Base-by-base conservation (phyloP, 2,888 invertebrate genomes). In the Thecocarcelia acutangulata region DNA sequence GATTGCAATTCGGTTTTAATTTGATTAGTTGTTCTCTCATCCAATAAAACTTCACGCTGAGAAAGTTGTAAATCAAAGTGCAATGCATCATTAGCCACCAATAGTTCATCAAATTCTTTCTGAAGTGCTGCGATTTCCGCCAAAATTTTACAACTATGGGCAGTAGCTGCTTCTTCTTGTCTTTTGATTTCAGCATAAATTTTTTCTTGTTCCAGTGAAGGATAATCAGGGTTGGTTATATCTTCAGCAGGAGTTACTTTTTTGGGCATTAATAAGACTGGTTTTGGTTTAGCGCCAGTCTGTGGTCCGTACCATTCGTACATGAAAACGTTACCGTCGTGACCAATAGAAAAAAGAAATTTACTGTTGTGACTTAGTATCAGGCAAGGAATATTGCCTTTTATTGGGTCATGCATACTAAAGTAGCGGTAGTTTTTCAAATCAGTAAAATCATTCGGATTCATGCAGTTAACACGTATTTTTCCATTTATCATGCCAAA, bases 241-340 rank as follows among this genome's bases (percentile, higher is more conserved):
- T 91, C 91, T 5, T 84, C 83, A 0, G 52, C 76, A 1, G 58
- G 37, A 15, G 64, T 9, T 17, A 72, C 69, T 72, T 68, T 76
- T 12, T 44, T 52, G 0, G 86, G 87, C 70, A 85, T 52, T 0
- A 76, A 48, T 0, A 84, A 59, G 12, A 73, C 13, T 0, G 13
- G 19, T 3, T 72, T 74, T 4, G 56, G 48, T 0, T 64, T 72
- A 1, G 58, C 68, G 0, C 28, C 37, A 0, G 85, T 33, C 52
- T 72, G 77, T 0, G 87, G 87, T 0, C 89, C 87, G 82, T 92
- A 91, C 86, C 94, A 93, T 0, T 88, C 86, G 86, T 93, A 96
- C 0, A 94, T 92, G 87, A 97, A 96, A 64, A 96, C 92, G 87
- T 96, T 96, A 4, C 96, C 96, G 88, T 96, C 96, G 17, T 92